phyloP scores from a whole-genome alignment of 2,888 invertebrate genomes.

The Acrobasis suavella region DNA sequence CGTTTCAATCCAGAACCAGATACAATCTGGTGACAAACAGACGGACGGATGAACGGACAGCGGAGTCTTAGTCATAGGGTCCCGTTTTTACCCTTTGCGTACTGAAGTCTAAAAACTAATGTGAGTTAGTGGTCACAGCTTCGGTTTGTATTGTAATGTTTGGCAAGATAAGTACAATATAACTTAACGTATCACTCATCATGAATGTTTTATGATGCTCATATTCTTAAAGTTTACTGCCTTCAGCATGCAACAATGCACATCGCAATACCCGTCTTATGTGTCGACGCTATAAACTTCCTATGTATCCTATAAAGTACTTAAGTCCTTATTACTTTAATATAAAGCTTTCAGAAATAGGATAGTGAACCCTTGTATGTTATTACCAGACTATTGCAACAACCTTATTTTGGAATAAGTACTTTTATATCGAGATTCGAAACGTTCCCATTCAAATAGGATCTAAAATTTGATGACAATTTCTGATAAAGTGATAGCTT shows the following conservation, averaged over 20 bases:
- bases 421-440: background rate
- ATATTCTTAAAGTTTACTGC: background rate
- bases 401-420: background rate
- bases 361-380: background rate
- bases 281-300: background rate
- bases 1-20: too few relatives aligned
- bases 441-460: background rate
- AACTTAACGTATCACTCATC: background rate
- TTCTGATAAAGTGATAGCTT: background rate
- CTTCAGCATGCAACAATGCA: conserved; percentile 13
- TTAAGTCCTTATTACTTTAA: conserved; percentile 5
- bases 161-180: background rate
- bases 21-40: too few relatives aligned
- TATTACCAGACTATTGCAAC: conserved; percentile 2
- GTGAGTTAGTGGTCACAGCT: too few relatives aligned
- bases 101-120: too few relatives aligned
- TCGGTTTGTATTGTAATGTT: too few relatives aligned
- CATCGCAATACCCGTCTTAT: conserved; percentile 9
- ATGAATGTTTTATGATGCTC: background rate
- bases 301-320: conserved; percentile 14
- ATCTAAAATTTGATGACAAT: background rate
- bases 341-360: background rate
- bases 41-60: too few relatives aligned
- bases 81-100: too few relatives aligned
- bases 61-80: too few relatives aligned